Base-by-base conservation (phyloP, 2,113 vertebrate species). In the Piaya cayana region DNA sequence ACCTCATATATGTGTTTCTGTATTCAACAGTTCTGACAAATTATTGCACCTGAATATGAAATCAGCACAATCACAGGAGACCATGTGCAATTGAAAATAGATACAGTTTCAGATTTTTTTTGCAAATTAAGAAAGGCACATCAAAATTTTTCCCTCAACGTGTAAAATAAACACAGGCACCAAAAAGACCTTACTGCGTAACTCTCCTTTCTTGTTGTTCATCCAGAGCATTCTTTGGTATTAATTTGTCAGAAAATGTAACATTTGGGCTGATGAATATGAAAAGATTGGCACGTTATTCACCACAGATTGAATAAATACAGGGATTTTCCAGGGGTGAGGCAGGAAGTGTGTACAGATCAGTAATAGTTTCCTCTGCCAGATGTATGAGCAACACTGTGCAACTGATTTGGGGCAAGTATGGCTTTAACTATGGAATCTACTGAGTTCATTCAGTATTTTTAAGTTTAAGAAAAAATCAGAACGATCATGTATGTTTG, bases 291-390 rank as follows among this genome's bases (percentile, higher is more conserved):
- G 34, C 26, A 29, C 26, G 55, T 68, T 86, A 58, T 50, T 86
- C 76, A 80, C 30, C 86, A 37, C 12, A 72, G 74, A 78, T 42
- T 65, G 47, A 63, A 84, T 64, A 92, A 92, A 89, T 23, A 76
- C 19, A 8, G 77, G 65, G 74, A 79, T 96, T 96, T 97, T 95
- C 92, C 83, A 82, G 49, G 80, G 80, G 53, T 84, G 72, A 92
- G 65, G 55, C 65, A 92, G 56, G 69, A 76, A 74, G 11, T 37
- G 69, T 60, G 82, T 75, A 81, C 34, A 32, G 14, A 34, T 91
- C 64, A 58, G 52, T 49, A 87, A 64, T 76, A 65, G 59, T 92
- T 92, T 91, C 80, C 72, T 81, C 56, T 59, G 4, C 36, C 64
- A 36, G 12, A 15, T 22, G 21, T 43, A 55, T 47, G 75, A 10